Conservation (phyloP, 2,113 vertebrate genomes). For the Erythrocercus mccallii region DNA sequence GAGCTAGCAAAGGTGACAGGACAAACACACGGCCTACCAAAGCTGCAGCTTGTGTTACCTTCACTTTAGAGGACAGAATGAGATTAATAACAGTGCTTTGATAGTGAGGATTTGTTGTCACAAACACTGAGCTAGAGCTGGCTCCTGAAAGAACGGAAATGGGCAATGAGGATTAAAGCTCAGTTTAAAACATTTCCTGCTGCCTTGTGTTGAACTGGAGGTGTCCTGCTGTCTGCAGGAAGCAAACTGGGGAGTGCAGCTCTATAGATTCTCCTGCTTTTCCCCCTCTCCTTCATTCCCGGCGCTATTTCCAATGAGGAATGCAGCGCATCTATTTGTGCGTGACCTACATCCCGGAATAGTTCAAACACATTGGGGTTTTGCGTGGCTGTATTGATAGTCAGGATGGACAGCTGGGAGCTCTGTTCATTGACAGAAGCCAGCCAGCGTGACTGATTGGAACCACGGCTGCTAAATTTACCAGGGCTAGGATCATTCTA, state of each 20-base stretch:
- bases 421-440: neutral
- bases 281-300: neutral
- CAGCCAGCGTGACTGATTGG: neutral
- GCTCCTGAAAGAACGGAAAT: neutral
- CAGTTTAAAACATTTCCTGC: neutral
- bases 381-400: constrained; percentile 1
- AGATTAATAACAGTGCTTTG: neutral
- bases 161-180: neutral
- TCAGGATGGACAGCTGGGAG: neutral
- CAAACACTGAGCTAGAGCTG: neutral
- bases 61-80: neutral
- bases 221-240: neutral
- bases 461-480: constrained; percentile 10
- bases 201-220: neutral
- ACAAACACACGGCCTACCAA: neutral
- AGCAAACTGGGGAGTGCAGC: neutral
- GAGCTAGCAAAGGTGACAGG: neutral
- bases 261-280: neutral
- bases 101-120: neutral
- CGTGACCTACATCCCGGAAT: constrained; percentile 14
- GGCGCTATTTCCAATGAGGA: rapidly evolving
- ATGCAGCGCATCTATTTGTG: neutral
- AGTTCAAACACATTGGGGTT: neutral
- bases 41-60: neutral
- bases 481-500: neutral